A percentile compares a stretch with the other conserved stretches of the same genome.
Conservation (phyloP, 2,113 vertebrate genomes). For the Chaetodon auriga region DNA sequence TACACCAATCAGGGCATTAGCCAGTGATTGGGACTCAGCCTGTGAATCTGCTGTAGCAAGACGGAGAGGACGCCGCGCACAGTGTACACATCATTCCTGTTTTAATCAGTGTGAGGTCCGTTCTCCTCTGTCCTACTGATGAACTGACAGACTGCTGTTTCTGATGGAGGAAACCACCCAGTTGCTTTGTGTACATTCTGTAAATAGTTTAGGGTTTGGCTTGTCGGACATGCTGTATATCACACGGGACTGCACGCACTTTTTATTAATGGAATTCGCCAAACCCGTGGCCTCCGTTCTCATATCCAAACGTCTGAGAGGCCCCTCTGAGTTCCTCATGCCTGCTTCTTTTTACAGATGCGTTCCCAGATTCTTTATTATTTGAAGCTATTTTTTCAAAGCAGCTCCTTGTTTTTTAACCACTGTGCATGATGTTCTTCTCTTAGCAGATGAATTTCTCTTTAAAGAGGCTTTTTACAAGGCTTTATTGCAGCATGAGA, state of each 20-base stretch:
- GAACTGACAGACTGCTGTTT: slow-evolving; percentile 27
- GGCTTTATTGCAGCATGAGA: slow-evolving; percentile 42
- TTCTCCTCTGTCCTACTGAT: slow-evolving; percentile 34
- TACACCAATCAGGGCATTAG: slow-evolving; percentile 85
- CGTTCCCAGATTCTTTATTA: slow-evolving; percentile 25
- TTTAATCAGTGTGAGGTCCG: neutral
- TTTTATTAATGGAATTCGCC: slow-evolving; percentile 59
- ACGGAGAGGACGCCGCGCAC: neutral
- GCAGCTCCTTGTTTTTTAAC: slow-evolving; percentile 43
- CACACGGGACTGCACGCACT: slow-evolving; percentile 59
- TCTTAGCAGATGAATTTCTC: slow-evolving; percentile 23
- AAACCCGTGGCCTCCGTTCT: slow-evolving; percentile 60
- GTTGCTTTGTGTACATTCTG: slow-evolving; percentile 62
- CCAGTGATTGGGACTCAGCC: slow-evolving; percentile 65
- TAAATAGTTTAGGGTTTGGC: slow-evolving; percentile 62
- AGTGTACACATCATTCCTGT: slow-evolving; percentile 4
- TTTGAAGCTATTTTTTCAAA: slow-evolving; percentile 52
- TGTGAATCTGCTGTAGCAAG: slow-evolving; percentile 19
- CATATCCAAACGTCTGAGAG: slow-evolving; percentile 27
- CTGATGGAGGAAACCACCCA: slow-evolving; percentile 10
- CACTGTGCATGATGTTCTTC: slow-evolving; percentile 27
- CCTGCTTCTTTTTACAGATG: slow-evolving; percentile 33
- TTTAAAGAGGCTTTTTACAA: slow-evolving; percentile 3
- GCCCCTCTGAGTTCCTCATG: slow-evolving; percentile 20
- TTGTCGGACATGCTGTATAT: slow-evolving; percentile 39